Evolutionary conservation across 2,888 invertebrate species (phyloP).

Genomic region (Tetranychus truncatus): DNA sequence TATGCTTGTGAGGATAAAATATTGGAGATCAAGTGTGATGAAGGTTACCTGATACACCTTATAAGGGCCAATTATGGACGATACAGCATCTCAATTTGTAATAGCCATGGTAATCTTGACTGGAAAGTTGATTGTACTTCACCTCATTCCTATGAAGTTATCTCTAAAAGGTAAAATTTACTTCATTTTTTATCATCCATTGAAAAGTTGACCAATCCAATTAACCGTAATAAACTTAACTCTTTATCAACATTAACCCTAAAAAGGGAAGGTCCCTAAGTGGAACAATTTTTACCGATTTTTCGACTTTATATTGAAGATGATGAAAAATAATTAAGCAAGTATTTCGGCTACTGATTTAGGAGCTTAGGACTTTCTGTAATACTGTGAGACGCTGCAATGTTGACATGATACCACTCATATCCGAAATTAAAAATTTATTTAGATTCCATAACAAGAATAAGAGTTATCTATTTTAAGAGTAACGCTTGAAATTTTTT

Average conservation of each 20-base stretch:
- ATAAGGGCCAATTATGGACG: conserved; percentile 80
- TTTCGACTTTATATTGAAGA: too few relatives aligned
- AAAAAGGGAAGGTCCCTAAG: too few relatives aligned
- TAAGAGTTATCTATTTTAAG: too few relatives aligned
- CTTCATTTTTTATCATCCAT: conserved; percentile 4
- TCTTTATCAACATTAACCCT: not conserved
- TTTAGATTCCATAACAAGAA: too few relatives aligned
- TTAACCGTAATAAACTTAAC: conserved; percentile 9
- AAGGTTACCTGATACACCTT: conserved; percentile 68
- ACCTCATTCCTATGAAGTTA: conserved; percentile 61
- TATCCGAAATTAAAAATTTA: too few relatives aligned
- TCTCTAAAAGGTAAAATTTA: conserved; percentile 55
- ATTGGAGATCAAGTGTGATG: conserved; percentile 66
- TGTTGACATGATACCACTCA: too few relatives aligned
- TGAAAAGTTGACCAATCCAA: not conserved
- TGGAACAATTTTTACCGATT: too few relatives aligned
- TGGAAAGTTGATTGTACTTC: conserved; percentile 95
- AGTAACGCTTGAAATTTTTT: too few relatives aligned
- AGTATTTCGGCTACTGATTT: too few relatives aligned
- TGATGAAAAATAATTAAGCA: too few relatives aligned
- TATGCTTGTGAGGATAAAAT: conserved; percentile 87
- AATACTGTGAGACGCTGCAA: too few relatives aligned
- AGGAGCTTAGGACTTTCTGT: too few relatives aligned
- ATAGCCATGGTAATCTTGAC: conserved; percentile 80
- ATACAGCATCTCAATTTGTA: conserved; percentile 85